phyloP scores from a whole-genome alignment of 2,797 vertebrate genomes.

The Xerus rutilus region DNA sequence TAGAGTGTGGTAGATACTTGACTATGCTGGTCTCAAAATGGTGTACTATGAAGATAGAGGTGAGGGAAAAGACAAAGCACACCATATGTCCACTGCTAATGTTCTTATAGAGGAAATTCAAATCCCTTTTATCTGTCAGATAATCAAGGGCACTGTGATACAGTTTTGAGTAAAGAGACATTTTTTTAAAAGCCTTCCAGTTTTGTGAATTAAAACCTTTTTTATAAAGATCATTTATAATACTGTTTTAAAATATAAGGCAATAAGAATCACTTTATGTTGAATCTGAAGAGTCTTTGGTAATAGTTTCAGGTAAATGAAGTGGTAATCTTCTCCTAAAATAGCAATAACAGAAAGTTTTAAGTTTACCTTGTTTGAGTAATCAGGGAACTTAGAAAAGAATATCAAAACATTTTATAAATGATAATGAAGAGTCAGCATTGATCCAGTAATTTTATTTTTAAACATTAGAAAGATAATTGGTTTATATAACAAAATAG shows the following conservation, averaged over 20 bases:
- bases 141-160: slow-evolving; percentile 83
- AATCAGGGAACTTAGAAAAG: slow-evolving; percentile 86
- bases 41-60: slow-evolving; percentile 78
- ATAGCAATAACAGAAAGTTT: slow-evolving; percentile 87
- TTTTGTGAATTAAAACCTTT: slow-evolving; percentile 87
- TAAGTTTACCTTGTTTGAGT: slow-evolving; percentile 86
- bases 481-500: slow-evolving; percentile 91
- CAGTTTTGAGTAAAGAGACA: slow-evolving; percentile 84
- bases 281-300: slow-evolving; percentile 85
- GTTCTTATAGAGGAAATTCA: slow-evolving; percentile 73
- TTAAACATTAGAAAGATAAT: slow-evolving; percentile 94
- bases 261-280: slow-evolving; percentile 82
- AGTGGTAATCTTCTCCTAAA: slow-evolving; percentile 85
- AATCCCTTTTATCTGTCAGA: slow-evolving; percentile 83
- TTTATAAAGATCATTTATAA: slow-evolving; percentile 89
- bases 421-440: slow-evolving; percentile 80
- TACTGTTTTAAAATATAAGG: slow-evolving; percentile 85
- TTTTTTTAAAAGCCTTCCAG: slow-evolving; percentile 86
- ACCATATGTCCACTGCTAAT: slow-evolving; percentile 74
- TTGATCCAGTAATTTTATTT: slow-evolving; percentile 91
- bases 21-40: slow-evolving; percentile 78
- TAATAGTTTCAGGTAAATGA: slow-evolving; percentile 84
- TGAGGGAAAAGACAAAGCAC: slow-evolving; percentile 78
- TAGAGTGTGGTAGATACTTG: slow-evolving; percentile 79
- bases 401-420: slow-evolving; percentile 80